These are phyloP conservation scores for Cygnus atratus DNA, from an alignment of 2,113 vertebrate genomes.

Conservation along the genomic window DNA sequence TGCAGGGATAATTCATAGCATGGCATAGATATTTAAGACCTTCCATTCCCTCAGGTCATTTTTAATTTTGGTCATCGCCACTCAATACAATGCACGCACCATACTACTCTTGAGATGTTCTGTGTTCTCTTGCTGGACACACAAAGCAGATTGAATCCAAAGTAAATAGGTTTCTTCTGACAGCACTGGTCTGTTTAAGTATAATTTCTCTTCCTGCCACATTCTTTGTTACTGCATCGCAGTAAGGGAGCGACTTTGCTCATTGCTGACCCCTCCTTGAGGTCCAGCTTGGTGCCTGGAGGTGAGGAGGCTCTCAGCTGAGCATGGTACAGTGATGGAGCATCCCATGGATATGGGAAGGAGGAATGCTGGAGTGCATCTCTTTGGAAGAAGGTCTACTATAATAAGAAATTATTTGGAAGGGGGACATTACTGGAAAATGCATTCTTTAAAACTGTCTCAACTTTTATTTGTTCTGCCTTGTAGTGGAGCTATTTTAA, in stretches of 20 bases:
- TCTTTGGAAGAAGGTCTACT: not conserved
- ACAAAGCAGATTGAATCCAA: slow-evolving; percentile 29
- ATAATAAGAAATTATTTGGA: not conserved
- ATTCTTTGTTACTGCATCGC: not conserved
- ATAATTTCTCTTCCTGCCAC: slow-evolving; percentile 20
- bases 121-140: not conserved
- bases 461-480: not conserved
- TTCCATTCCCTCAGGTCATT: not conserved
- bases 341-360: not conserved
- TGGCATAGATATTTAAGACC: slow-evolving; percentile 52
- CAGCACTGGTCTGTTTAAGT: slow-evolving; percentile 19
- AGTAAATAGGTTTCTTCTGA: slow-evolving; percentile 35
- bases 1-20: not conserved
- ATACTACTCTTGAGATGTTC: rapidly evolving
- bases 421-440: not conserved
- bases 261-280: not conserved
- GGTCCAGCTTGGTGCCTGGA: not conserved
- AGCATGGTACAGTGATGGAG: rapidly evolving
- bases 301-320: not conserved
- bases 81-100: not conserved
- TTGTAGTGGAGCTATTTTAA: not conserved
- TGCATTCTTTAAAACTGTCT: rapidly evolving
- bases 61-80: not conserved
- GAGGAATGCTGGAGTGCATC: not conserved
- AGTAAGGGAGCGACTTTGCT: not conserved